These are phyloP conservation scores for Hydrochoerus hydrochaeris DNA, from an alignment of 2,113 vertebrate genomes.

Conservation along the genomic window DNA sequence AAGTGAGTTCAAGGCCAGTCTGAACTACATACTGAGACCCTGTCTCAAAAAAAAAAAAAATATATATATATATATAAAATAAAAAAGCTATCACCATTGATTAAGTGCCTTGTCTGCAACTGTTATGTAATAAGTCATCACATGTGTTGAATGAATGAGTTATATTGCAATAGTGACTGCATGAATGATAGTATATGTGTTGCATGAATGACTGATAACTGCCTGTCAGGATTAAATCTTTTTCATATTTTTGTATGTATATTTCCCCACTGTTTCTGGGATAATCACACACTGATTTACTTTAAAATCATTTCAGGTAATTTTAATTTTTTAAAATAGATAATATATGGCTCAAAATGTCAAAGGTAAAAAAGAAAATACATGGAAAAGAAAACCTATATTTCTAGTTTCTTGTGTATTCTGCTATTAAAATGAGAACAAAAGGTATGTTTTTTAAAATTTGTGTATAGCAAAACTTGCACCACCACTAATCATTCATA, in stretches of 20 bases:
- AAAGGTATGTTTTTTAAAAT: constrained; percentile 25
- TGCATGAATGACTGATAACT: not conserved
- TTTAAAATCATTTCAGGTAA: not conserved
- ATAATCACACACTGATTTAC: not conserved
- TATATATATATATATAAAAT: too few species aligned
- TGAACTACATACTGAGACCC: not conserved
- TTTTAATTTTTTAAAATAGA: constrained; percentile 38
- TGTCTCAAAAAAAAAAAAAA: not conserved
- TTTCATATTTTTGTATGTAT: not conserved
- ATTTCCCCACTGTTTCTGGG: not conserved
- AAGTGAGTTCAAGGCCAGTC: not conserved
- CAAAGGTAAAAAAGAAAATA: constrained; percentile 1
- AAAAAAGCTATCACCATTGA: not conserved
- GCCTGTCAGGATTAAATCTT: constrained; percentile 19
- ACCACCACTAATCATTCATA: not conserved
- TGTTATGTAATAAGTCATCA: not conserved
- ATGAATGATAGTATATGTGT: not conserved
- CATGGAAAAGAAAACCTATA: not conserved
- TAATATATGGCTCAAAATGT: constrained; percentile 40
- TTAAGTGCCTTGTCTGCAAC: not conserved
- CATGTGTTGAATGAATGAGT: not conserved
- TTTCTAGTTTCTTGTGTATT: not conserved
- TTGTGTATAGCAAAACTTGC: constrained; percentile 46
- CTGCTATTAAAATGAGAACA: constrained; percentile 31
- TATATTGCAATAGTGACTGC: not conserved